phyloP scores from a whole-genome alignment of 2,888 invertebrate species.

The Strigamia maritima region DNA sequence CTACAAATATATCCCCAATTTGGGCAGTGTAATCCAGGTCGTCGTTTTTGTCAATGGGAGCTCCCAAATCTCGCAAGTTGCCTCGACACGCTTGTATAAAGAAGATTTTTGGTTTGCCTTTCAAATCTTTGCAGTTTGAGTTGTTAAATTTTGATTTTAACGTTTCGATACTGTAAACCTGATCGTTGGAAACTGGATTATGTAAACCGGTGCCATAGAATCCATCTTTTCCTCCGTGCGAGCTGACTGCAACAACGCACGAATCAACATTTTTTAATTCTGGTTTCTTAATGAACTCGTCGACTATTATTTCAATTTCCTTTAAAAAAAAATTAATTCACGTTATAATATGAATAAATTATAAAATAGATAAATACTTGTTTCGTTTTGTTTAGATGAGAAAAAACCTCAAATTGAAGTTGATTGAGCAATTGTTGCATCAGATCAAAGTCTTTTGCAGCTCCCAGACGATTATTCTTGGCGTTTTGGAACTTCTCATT shows the following conservation, averaged over 20 bases:
- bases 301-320: not conserved
- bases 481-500: not conserved
- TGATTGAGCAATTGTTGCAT: not conserved
- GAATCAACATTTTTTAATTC: not conserved
- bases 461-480: not conserved
- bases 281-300: not conserved
- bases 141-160: not conserved
- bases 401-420: not conserved
- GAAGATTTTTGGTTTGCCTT: not conserved
- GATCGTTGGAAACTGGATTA: too few species aligned
- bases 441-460: not conserved
- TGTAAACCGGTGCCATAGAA: not conserved
- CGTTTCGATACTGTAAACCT: not conserved
- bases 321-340: not conserved
- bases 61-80: not conserved
- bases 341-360: too few species aligned
- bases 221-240: not conserved
- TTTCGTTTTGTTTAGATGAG: not conserved
- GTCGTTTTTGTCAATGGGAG: not conserved
- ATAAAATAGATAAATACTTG: too few species aligned
- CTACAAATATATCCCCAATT: not conserved
- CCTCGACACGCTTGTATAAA: conserved; percentile 28
- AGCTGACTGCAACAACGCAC: conserved; percentile 12
- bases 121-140: not conserved
- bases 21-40: not conserved